Evolutionary conservation across 2,113 vertebrate species (phyloP).

Genomic region (Microcebus tavaratra): DNA sequence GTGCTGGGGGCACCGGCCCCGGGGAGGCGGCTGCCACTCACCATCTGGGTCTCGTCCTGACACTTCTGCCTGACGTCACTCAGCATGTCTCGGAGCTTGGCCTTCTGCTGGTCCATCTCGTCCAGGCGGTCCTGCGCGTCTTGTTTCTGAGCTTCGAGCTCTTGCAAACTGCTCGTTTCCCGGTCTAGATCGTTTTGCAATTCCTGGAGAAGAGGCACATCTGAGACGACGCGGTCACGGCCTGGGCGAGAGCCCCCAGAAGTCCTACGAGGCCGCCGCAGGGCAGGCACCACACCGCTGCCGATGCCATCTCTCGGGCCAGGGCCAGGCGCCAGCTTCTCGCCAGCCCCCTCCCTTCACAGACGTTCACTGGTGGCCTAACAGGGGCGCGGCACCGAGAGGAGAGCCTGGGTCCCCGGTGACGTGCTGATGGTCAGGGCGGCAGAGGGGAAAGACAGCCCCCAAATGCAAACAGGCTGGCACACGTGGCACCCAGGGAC

Average conservation of each 20-base stretch:
- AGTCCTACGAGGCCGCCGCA: not conserved
- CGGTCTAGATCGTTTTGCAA: constrained; percentile 96
- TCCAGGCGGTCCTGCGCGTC: constrained; percentile 96
- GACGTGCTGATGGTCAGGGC: not conserved
- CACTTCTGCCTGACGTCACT: constrained; percentile 94
- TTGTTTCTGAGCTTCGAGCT: constrained; percentile 97
- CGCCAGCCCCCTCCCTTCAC: not conserved
- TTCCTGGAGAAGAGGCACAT: constrained; percentile 85
- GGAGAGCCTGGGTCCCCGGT: not conserved
- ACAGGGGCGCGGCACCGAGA: not conserved
- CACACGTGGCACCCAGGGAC: not conserved
- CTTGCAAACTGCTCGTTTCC: constrained; percentile 93
- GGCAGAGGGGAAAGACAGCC: not conserved
- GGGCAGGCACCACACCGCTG: not conserved
- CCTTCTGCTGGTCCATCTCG: constrained; percentile 99
- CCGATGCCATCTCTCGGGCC: not conserved
- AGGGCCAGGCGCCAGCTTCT: not conserved
- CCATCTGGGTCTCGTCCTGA: constrained; percentile 97
- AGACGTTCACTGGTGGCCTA: not conserved
- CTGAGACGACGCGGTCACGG: not conserved
- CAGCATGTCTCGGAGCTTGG: constrained; percentile 97
- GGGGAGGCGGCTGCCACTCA: constrained; percentile 76
- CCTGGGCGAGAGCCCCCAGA: not conserved
- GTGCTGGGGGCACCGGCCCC: fast-evolving
- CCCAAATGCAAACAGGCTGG: not conserved